Evolutionary conservation across 2,797 vertebrate species (phyloP).

Genomic region (Calcarius lapponicus): DNA sequence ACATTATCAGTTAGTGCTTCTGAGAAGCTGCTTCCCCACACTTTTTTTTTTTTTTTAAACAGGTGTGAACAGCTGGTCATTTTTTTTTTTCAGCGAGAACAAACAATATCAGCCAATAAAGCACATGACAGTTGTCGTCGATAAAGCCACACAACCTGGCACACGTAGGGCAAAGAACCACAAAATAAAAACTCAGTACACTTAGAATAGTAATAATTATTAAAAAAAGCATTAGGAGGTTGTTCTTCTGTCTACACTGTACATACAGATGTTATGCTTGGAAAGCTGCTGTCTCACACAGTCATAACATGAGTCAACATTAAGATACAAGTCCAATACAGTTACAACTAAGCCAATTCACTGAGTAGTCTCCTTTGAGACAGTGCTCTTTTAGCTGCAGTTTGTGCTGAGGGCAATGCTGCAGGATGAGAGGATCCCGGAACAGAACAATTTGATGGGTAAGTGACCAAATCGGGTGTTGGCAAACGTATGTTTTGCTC

Average conservation of each 20-base stretch:
- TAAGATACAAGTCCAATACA: slow-evolving; percentile 59
- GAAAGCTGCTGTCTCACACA: slow-evolving; percentile 58
- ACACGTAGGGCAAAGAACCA: slow-evolving; percentile 61
- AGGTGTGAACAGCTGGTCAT: slow-evolving; percentile 65
- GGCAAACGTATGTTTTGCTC: slow-evolving; percentile 44
- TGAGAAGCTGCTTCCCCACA: slow-evolving; percentile 63
- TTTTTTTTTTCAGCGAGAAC: slow-evolving; percentile 65
- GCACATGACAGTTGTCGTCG: slow-evolving; percentile 43
- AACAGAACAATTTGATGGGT: background rate
- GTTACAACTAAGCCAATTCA: slow-evolving; percentile 61
- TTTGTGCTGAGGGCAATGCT: slow-evolving; percentile 30
- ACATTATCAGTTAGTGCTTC: slow-evolving; percentile 27
- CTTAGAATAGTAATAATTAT: slow-evolving; percentile 48
- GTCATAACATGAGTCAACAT: slow-evolving; percentile 45
- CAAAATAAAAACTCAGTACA: slow-evolving; percentile 69
- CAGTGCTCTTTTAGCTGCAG: background rate
- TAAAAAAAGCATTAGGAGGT: slow-evolving; percentile 56
- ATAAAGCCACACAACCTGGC: slow-evolving; percentile 69
- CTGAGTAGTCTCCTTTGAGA: slow-evolving; percentile 54
- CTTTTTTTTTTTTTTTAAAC: background rate
- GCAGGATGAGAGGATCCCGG: slow-evolving; percentile 44
- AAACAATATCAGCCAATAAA: slow-evolving; percentile 63
- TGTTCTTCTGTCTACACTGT: slow-evolving; percentile 44
- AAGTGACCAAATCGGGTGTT: background rate
- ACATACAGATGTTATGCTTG: slow-evolving; percentile 51